Base-by-base conservation (phyloP, 1,140 invertebrate genomes). In the Anastrepha ludens region DNA sequence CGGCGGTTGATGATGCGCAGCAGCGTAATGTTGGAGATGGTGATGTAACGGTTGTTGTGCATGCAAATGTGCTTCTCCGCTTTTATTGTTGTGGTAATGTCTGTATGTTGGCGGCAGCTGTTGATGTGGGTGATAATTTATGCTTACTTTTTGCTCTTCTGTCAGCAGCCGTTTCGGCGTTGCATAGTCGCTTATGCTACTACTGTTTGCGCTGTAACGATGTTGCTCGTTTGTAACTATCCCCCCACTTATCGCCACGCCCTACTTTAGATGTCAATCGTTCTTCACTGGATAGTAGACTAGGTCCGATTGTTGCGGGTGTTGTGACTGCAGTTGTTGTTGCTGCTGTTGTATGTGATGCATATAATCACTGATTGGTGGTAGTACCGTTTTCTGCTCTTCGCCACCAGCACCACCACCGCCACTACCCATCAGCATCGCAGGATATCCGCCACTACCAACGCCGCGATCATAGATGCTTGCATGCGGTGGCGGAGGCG, bases 231-330 rank as follows among this genome's bases (percentile, higher is more conserved):
- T 59, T 44, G n/a, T 7, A 44, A 70, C 8, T 58, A 60, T 29
- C 17, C 86, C 88, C 88, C 86, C 90, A 89, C 87, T 88, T 39
- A 88, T 81, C 85, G 89, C 58, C 88, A 89, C 86, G 86, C 58
- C 86, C 91, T 90, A 90, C 90, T 91, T 91, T 89, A 91, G 89
- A 89, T 92, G 91, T 92, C 91, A 93, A 90, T 93, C 92, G 87
- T 93, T 93, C 86, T 93, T 93, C 88, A 93, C 92, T 90, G 92
- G 91, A 90, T 93, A 93, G 85, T 93, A 93, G 86, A 93, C 90
- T 44, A 88, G 60, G 62, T 93, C 92, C 41, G 90, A 89, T 87
- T 92, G 91, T 62, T 90, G 89, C 39, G 70, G 85, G 29, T 78
- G 88, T 74, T 85, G 88, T 81, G 74, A 81, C 55, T 87, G 74